These are phyloP conservation scores for Diplodus sargus DNA, from an alignment of 2,797 vertebrate species.

Conservation along the genomic window DNA sequence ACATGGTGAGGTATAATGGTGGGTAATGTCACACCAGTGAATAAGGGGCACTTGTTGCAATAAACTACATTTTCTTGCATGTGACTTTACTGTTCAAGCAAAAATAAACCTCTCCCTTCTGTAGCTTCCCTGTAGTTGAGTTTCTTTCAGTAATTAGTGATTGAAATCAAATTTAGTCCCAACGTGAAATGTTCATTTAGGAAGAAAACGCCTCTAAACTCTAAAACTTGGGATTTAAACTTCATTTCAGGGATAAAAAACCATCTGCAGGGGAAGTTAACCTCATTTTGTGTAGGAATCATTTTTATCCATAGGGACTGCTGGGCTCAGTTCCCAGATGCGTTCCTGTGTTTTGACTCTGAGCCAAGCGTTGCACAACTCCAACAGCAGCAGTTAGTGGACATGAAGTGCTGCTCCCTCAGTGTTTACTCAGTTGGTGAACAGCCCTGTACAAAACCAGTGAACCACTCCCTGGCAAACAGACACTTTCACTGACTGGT, in stretches of 20 bases:
- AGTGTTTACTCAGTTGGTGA: slow-evolving; percentile 45
- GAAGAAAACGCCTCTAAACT: not conserved
- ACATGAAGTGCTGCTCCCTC: not conserved
- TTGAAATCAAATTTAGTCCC: not conserved
- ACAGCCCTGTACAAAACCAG: slow-evolving; percentile 20
- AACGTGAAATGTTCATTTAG: not conserved
- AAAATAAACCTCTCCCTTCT: no score
- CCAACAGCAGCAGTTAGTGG: not conserved
- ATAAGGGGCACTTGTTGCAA: no score
- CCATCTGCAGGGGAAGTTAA: not conserved
- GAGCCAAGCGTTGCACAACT: slow-evolving; percentile 24
- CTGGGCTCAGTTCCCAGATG: not conserved
- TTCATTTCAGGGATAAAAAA: not conserved
- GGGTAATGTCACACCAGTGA: no score
- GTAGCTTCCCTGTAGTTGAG: no score
- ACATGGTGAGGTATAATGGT: no score
- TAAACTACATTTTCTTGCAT: no score
- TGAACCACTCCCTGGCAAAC: slow-evolving; percentile 28
- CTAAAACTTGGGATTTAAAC: no score
- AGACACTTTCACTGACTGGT: not conserved
- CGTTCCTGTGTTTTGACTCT: not conserved
- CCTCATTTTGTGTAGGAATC: not conserved
- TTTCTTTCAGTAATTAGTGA: no score
- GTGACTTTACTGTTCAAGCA: no score
- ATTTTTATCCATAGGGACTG: no score